Base-by-base conservation (phyloP, 2,797 vertebrate genomes). In the Ispidina lecontei region DNA sequence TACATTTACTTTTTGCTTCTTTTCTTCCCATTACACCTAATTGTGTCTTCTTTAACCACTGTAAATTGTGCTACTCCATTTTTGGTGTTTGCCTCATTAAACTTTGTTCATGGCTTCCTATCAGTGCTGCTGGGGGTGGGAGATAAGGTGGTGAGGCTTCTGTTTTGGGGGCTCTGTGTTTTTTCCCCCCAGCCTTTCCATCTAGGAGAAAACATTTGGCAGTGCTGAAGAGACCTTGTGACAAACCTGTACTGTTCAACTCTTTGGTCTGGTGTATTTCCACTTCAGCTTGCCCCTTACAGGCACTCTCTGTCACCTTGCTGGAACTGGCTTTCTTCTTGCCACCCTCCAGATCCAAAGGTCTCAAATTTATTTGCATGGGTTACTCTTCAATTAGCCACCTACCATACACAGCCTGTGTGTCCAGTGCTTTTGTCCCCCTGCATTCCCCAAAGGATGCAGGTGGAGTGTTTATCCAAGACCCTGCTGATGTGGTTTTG, bases 21-120 rank as follows among this genome's bases (percentile, higher is more conserved):
- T 86, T 91, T 95, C 73, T 89, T 95, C 65, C 73, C 88, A 71
- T 89, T 94, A 71, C 78, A 87, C 71, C 31, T 92, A 93, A 90
- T 78, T 91, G 64, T 89, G 52, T 87, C 79, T 39, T 80, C 60
- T 74, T 60, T 88, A 90, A 82, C 78, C 82, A 55, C 78, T 91
- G 79, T 91, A 87, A 94, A 92, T 95, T 89, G 85, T 63, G 55
- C 44, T 82, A 5, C 43, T 93, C 71, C 59, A 4, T 44, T 89
- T 78, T 46, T 76, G 82, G 37, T 70, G 33, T 91, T 89, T 89
- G 91, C 91, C 84, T 84, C 90, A 91, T 92, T 95, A 87, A 58
- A 84, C 75, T 83, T 84, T 72, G 78, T 93, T 93, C 89, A 79
- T 39, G 26, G 52, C 62, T 89, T 93, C n/a, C 43, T 86, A 6